Percentiles rank a stretch among this genome's conserved stretches.
These are phyloP conservation scores for Bombus pascuorum DNA, from an alignment of 1,140 invertebrate species.

Conservation along the genomic window DNA sequence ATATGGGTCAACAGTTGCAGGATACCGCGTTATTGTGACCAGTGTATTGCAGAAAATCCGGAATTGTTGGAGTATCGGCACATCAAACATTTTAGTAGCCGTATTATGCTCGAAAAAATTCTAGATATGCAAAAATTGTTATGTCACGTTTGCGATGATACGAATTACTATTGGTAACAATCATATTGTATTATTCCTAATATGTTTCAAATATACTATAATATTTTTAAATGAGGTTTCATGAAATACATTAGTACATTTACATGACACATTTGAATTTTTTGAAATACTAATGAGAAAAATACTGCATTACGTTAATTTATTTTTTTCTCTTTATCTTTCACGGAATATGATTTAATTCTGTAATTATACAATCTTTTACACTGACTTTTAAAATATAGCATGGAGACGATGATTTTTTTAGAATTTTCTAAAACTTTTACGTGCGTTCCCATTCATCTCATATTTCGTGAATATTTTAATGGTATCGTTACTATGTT, in stretches of 20 bases:
- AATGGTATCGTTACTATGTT: not conserved
- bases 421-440: not conserved
- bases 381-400: too few species aligned
- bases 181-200: not conserved
- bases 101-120: not conserved
- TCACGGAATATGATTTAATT: not conserved
- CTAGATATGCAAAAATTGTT: not conserved
- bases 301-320: not conserved
- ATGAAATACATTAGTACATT: too few species aligned
- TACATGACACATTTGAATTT: not conserved
- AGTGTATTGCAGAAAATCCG: slow-evolving; percentile 8
- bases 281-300: not conserved
- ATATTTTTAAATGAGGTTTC: not conserved
- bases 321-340: not conserved
- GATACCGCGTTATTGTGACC: slow-evolving; percentile 48
- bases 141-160: not conserved
- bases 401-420: not conserved
- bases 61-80: not conserved
- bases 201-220: not conserved
- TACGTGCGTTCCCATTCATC: not conserved
- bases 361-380: not conserved
- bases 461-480: not conserved
- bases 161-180: not conserved
- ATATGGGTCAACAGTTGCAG: slow-evolving; percentile 42
- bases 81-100: not conserved